A percentile compares a stretch with the other conserved stretches of the same genome.
phyloP scores from a whole-genome alignment of 2,797 vertebrate genomes.

The Hephaestus fuliginosus region DNA sequence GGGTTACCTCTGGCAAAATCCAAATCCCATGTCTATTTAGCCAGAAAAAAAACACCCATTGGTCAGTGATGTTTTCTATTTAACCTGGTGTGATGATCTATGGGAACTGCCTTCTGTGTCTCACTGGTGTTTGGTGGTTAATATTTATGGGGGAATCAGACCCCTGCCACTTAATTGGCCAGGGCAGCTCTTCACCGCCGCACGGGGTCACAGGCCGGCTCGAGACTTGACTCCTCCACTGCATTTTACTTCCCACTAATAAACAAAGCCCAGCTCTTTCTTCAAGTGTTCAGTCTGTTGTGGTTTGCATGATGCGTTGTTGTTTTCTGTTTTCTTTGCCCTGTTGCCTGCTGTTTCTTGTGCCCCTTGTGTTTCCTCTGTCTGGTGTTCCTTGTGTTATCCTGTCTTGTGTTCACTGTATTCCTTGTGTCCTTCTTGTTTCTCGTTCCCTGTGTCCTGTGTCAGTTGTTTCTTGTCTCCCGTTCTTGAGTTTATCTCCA shows the following conservation, averaged over 20 bases:
- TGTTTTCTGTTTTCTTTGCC: too few species aligned
- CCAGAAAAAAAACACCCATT: constrained; percentile 30
- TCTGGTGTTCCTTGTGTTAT: too few species aligned
- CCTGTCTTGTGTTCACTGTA: too few species aligned
- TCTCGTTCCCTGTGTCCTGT: too few species aligned
- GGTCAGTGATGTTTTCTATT: constrained; percentile 65
- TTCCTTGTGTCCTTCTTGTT: too few species aligned
- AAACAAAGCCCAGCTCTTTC: constrained; percentile 55
- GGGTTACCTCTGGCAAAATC: constrained; percentile 54
- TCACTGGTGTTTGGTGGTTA: constrained; percentile 55
- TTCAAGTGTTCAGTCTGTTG: constrained; percentile 49
- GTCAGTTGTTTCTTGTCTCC: too few species aligned
- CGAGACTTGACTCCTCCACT: constrained; percentile 59
- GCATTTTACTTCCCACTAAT: constrained; percentile 63
- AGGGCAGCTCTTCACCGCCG: constrained; percentile 59
- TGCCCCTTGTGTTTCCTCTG: too few species aligned
- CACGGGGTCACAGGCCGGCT: constrained; percentile 58
- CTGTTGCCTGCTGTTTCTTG: too few species aligned
- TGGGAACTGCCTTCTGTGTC: constrained; percentile 27
- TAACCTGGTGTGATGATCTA: constrained; percentile 63
- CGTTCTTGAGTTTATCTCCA: too few species aligned
- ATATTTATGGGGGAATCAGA: constrained; percentile 66
- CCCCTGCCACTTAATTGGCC: constrained; percentile 65
- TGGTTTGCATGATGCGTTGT: too few species aligned
- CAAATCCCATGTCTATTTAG: constrained; percentile 67